Percentiles rank a stretch among this genome's conserved stretches.
Conservation (phyloP, 2,113 vertebrate genomes). For the Psammodynastes pulverulentus region DNA sequence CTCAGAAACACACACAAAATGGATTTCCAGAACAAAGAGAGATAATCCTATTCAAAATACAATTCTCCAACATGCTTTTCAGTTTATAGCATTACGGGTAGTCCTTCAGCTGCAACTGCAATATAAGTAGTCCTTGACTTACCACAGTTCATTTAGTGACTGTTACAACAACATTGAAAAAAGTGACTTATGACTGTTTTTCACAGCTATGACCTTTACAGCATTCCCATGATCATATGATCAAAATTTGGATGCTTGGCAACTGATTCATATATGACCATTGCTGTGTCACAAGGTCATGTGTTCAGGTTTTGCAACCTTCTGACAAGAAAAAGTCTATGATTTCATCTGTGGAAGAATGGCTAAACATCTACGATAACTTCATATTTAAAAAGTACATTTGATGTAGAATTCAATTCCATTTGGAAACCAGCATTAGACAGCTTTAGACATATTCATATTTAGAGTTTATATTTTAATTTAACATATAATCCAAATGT, state of each 20-base stretch:
- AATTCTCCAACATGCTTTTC: conserved; percentile 15
- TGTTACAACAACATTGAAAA: neutral
- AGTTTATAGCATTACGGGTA: conserved; percentile 10
- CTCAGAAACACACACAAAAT: conserved; percentile 18
- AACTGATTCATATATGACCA: neutral
- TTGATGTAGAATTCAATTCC: neutral
- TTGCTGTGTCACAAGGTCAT: neutral
- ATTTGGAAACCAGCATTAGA: neutral
- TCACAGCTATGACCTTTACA: neutral
- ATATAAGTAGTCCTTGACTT: neutral
- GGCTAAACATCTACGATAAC: neutral
- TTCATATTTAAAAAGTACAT: neutral
- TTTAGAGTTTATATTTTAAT: neutral
- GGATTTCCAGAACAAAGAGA: conserved; percentile 12
- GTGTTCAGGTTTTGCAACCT: neutral
- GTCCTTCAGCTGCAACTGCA: neutral
- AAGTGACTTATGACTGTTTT: neutral
- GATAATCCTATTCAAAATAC: conserved; percentile 34
- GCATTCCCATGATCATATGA: neutral
- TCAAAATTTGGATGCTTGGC: neutral
- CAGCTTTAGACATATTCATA: neutral
- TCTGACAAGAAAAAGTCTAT: neutral
- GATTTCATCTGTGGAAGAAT: neutral
- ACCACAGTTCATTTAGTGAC: neutral
- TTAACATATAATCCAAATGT: neutral